Conservation (phyloP, 1,140 invertebrate species). For the Caenorhabditis latens region DNA sequence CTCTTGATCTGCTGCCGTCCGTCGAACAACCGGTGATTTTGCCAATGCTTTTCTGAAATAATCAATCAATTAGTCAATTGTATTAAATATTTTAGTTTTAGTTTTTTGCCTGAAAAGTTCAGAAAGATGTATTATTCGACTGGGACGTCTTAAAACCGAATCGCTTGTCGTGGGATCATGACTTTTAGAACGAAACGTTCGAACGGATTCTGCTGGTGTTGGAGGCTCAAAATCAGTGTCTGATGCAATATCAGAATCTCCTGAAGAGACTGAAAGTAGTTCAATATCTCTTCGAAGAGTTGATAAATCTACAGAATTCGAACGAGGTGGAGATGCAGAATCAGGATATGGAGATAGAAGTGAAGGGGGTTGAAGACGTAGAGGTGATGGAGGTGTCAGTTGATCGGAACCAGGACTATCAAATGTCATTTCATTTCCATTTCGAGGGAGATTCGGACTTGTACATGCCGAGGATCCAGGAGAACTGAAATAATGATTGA, state of each 20-base stretch:
- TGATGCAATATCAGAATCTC: constrained; percentile 70
- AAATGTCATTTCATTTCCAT: constrained; percentile 30
- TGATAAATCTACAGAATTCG: constrained; percentile 76
- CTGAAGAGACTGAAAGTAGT: constrained; percentile 73
- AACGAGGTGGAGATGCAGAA: constrained; percentile 71
- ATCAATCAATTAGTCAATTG: not conserved
- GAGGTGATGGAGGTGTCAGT: constrained; percentile 52
- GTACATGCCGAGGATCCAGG: constrained; percentile 49
- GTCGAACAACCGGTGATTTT: constrained; percentile 77
- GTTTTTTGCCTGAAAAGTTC: constrained; percentile 75
- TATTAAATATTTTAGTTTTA: too few species aligned
- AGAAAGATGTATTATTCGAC: constrained; percentile 76
- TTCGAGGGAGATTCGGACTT: constrained; percentile 52
- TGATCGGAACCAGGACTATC: constrained; percentile 34
- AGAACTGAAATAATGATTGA: constrained; percentile 45
- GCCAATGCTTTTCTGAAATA: constrained; percentile 77
- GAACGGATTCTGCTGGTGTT: constrained; percentile 71
- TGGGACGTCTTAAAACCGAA: constrained; percentile 71
- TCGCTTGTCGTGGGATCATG: constrained; percentile 75
- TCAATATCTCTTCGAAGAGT: constrained; percentile 76
- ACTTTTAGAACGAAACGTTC: constrained; percentile 73
- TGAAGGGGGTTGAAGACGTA: constrained; percentile 50
- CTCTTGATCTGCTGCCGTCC: constrained; percentile 77
- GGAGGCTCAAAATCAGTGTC: constrained; percentile 70
- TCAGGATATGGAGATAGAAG: constrained; percentile 60